Evolutionary conservation across 2,797 vertebrate genomes (phyloP).

Genomic region (Thalassophryne amazonica): DNA sequence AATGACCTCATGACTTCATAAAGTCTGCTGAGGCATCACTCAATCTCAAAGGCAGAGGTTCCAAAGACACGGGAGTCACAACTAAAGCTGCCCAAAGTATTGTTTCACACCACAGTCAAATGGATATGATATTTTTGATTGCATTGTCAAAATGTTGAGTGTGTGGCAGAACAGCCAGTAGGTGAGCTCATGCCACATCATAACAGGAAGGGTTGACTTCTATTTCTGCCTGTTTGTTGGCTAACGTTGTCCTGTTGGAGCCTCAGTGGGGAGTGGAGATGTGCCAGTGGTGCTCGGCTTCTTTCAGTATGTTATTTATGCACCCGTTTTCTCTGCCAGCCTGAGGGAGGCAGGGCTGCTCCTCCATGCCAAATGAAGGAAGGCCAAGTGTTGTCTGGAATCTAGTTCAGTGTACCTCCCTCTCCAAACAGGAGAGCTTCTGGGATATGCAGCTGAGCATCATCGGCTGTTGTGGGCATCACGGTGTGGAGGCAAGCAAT

Average conservation of each 20-base stretch:
- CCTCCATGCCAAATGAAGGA: conserved; percentile 62
- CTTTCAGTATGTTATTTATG: conserved; percentile 67
- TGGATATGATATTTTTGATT: too few relatives aligned
- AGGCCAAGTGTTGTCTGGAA: conserved; percentile 65
- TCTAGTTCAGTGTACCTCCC: conserved; percentile 60
- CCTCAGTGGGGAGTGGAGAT: conserved; percentile 32
- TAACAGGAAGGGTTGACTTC: conserved; percentile 8
- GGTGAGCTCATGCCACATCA: conserved; percentile 9
- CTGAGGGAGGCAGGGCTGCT: conserved; percentile 51
- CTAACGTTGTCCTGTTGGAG: conserved; percentile 43
- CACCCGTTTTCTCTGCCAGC: conserved; percentile 50
- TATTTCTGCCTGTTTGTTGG: conserved; percentile 30
- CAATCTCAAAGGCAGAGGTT: too few relatives aligned
- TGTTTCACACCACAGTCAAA: too few relatives aligned
- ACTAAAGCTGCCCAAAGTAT: too few relatives aligned
- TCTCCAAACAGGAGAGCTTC: conserved; percentile 51
- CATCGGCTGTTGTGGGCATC: conserved; percentile 44
- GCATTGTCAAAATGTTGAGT: not conserved
- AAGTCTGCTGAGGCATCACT: too few relatives aligned
- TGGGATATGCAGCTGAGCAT: conserved; percentile 30
- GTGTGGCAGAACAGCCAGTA: not conserved
- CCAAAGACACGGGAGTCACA: too few relatives aligned
- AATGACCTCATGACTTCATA: too few relatives aligned
- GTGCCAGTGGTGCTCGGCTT: conserved; percentile 50
- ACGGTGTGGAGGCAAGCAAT: conserved; percentile 41